Evolutionary conservation across 2,113 vertebrate species (phyloP).

Genomic region (Erythrocercus mccallii): DNA sequence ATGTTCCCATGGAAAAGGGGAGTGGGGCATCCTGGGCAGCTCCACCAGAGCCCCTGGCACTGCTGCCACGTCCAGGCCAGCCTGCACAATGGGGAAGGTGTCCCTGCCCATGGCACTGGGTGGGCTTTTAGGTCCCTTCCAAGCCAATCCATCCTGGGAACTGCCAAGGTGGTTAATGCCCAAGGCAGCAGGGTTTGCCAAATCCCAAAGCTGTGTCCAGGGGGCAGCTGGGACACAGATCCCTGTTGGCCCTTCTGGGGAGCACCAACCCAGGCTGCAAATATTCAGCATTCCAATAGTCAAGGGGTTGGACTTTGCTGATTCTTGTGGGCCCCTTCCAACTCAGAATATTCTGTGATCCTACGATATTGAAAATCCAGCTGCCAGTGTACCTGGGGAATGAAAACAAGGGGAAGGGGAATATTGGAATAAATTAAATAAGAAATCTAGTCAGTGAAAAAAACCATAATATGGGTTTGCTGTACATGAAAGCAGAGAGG

Average conservation of each 20-base stretch:
- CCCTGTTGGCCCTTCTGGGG: neutral
- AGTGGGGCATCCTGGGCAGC: neutral
- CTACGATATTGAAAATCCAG: neutral
- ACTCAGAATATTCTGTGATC: neutral
- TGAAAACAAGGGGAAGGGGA: neutral
- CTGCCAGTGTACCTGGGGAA: neutral
- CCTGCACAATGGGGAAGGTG: accelerated
- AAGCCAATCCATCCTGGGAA: neutral
- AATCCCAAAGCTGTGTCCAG: neutral
- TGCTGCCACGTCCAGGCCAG: neutral
- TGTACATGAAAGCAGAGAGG: neutral
- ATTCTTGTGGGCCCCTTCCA: neutral
- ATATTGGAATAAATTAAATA: neutral
- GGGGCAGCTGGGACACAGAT: neutral
- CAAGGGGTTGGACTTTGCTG: neutral
- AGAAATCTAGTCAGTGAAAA: neutral
- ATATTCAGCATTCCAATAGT: neutral
- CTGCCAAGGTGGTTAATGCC: accelerated
- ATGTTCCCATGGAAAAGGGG: neutral
- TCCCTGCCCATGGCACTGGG: neutral
- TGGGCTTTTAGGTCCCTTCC: neutral
- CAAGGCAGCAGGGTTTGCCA: neutral
- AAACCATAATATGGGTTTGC: neutral
- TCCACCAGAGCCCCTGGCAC: neutral
- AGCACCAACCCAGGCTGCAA: neutral